A percentile compares a stretch with the other conserved stretches of the same genome.
Conservation (phyloP, 1,140 invertebrate species). For the Drosophila truncata region DNA sequence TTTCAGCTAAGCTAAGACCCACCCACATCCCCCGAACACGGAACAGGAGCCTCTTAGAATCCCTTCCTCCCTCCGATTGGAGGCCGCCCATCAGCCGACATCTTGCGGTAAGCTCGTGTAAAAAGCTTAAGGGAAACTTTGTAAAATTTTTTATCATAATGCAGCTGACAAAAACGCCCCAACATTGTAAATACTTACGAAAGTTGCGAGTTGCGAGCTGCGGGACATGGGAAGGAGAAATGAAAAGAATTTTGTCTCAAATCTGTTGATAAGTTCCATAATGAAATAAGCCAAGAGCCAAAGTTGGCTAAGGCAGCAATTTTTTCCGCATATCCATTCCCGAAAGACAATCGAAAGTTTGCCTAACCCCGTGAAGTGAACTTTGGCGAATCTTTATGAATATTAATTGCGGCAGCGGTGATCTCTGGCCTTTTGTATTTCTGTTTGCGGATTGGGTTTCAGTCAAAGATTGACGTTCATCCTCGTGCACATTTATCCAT, state of each 20-base stretch:
- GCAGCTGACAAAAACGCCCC: slow-evolving; percentile 49
- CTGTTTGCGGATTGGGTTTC: slow-evolving; percentile 39
- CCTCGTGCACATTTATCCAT: slow-evolving; percentile 19
- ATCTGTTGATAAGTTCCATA: slow-evolving; percentile 60
- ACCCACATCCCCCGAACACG: not conserved
- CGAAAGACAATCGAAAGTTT: slow-evolving; percentile 56
- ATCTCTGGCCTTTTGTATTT: slow-evolving; percentile 27
- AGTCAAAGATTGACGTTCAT: slow-evolving; percentile 20
- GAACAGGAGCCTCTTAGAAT: not conserved
- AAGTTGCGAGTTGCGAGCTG: slow-evolving; percentile 32
- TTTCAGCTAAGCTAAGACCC: slow-evolving; percentile 41
- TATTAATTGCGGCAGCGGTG: slow-evolving; percentile 48
- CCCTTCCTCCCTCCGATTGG: not conserved
- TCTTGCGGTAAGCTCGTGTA: slow-evolving; percentile 59
- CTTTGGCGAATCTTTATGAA: slow-evolving; percentile 50
- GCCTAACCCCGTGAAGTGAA: slow-evolving; percentile 28
- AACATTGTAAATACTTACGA: slow-evolving; percentile 58
- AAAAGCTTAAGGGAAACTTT: slow-evolving; percentile 66
- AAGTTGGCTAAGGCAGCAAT: slow-evolving; percentile 34
- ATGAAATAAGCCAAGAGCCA: slow-evolving; percentile 53
- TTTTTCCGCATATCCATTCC: slow-evolving; percentile 51
- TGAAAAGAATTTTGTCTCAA: slow-evolving; percentile 40
- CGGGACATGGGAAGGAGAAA: too few species aligned
- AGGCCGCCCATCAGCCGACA: slow-evolving; percentile 30
- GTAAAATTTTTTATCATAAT: slow-evolving; percentile 62